Base-by-base conservation (phyloP, 2,797 vertebrate species). In the Antrozous pallidus region DNA sequence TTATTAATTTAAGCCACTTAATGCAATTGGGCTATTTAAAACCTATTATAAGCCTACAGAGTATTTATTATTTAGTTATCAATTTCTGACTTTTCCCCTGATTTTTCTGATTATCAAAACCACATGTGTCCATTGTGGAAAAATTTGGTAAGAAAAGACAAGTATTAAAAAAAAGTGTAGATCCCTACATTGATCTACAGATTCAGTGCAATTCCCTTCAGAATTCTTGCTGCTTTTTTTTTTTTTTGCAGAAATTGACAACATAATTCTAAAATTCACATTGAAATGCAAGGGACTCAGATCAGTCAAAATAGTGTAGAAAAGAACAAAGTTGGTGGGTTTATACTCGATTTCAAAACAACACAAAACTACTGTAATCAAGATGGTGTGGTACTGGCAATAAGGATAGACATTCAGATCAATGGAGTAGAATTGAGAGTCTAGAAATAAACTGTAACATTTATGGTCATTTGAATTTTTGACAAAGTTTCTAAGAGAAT, bases 1-100 rank as follows among this genome's bases (percentile, higher is more conserved):
- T 81, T 70, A 70, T 65, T 91, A 88, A 73, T 67, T 95, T 71
- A 82, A 38, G 40, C 75, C 40, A 90, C 24, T 80, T 73, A 71
- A 45, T 81, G 45, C 47, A 58, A 18, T 45, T 82, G 80, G 20
- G 16, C 5, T 88, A 49, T 94, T 89, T 91, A 79, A 70, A 89
- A 54, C 17, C 20, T 16, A 49, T 6, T 51, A 8, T 7, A 77
- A 49, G 4, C 86, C 33, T 47, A 71, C 4, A 45, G 45, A 75
- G 6, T 79, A 80, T 33, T 78, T 28, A 70, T 65, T 67, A 69
- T 80, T 73, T 85, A 70, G 28, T 78, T 87, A 61, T 4, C 1
- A 51, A 18, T 95, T 89, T 92, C 42, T 42, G 42, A 42, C 42
- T 42, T 42, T 42, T 42, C 61, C 51, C 20, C 24, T 70, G 17